Evolutionary conservation across 2,797 vertebrate species (phyloP), one percentile per base, ranked within the genome.

Genomic region (Uromys caudimaculatus): DNA sequence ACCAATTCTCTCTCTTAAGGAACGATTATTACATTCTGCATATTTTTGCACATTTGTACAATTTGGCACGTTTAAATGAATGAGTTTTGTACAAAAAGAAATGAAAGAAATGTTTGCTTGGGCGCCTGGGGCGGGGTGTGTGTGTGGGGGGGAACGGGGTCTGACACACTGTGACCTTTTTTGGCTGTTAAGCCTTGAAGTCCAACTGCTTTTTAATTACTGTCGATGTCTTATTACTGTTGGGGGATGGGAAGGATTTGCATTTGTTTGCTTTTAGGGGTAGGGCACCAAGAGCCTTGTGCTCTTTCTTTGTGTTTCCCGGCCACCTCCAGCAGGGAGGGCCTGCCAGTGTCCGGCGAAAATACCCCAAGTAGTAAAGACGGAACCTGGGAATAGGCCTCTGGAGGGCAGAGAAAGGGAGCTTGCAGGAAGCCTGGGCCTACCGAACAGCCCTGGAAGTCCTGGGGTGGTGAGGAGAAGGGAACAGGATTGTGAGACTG

Each of bases 71-170:
- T 52, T 92, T 90, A 38, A 76, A n/a, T 71, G 44, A 75, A 50
- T 92, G 3, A 19, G 17, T 64, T 97, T 95, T 91, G 67, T 50
- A 75, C 2, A 69, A 17, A 41, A 27, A 44, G 13, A 87, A 60
- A 47, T 56, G 54, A 83, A 89, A 90, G 41, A 88, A 88, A 47
- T 56, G 81, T 6, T 52, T 60, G 10, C 27, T 13, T 6, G 7
- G 17, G 6, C 35, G 32, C 44, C 14, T 62, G 14, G 58, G 81
- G 69, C 8, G 3, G 17, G 67, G 50, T 56, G 44, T 3, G 44
- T 44, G 6, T 11, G 0, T 21, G 12, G 23, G 9, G 29, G 79
- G 23, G 1, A 0, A 27, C 14, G 47, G 24, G 6, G 50, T 21
- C 5, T 64, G n/a, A 32, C 13, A 58, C 38, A 35, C 24, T 14